Base-by-base conservation (phyloP, 2,888 invertebrate species). In the Drosophila nr. perissopoda region DNA sequence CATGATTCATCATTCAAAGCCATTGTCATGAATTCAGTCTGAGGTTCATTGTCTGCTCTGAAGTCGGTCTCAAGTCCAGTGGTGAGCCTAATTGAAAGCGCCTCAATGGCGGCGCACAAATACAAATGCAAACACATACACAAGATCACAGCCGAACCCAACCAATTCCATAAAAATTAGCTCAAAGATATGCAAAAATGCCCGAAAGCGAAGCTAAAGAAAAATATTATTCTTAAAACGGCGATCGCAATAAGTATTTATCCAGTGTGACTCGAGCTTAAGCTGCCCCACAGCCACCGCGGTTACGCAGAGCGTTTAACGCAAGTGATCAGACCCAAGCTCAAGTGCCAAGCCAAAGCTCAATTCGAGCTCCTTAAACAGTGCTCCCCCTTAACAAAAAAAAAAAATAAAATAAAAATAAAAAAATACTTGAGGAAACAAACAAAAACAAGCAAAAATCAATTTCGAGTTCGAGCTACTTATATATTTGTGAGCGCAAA, bases 241-340 rank as follows among this genome's bases (percentile, higher is more conserved):
- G 40, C 71, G 76, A 86, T 76, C 82, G 89, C 82, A 85, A 83
- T 89, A 46, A 46, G 46, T 46, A 87, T 85, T 82, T 80, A 73
- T 70, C 78, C 77, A 74, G 76, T 74, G 68, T 88, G 68, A 58
- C 51, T 69, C 54, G 36, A 25, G 52, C 62, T 76, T 84, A 79
- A 88, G 79, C 79, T 83, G 83, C 79, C 88, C 85, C 73, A 74
- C 64, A 89, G 86, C 88, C 86, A 85, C 90, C 86, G 90, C 88
- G 81, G 54, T 86, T 86, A 86, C 86, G 90, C 86, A 74, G 71
- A 70, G 59, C 69, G 59, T 25, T 57, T 74, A 74, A 46, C 33
- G 61, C 59, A 62, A 62, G 54, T 59, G 31, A 62, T 51, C 49
- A 25, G 36, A 40, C 48, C 49, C 27, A 25, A 27, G 6, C 40